A percentile compares a stretch with the other conserved stretches of the same genome.
Conservation (phyloP, 2,797 vertebrate species). For the Hydrophis major region DNA sequence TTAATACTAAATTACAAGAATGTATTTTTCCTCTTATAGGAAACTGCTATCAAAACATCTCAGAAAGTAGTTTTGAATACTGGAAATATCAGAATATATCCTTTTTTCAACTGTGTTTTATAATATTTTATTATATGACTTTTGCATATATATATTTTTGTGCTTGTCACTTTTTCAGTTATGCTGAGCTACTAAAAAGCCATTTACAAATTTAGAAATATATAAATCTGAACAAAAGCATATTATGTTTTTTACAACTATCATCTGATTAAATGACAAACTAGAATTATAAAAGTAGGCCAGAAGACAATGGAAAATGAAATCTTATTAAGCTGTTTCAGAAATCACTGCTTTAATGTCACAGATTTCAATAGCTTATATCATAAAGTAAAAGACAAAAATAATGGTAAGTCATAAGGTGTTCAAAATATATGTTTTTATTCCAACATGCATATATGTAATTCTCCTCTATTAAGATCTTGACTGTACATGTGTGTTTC, state of each 20-base stretch:
- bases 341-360: neutral
- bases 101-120: neutral
- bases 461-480: constrained; percentile 28
- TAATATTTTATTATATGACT: neutral
- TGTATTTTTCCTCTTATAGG: neutral
- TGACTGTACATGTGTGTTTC: neutral
- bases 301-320: neutral
- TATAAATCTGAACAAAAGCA: neutral
- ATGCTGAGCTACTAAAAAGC: neutral
- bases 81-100: neutral
- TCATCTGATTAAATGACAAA: neutral
- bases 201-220: neutral
- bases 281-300: neutral
- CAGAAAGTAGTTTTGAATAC: neutral
- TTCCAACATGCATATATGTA: neutral
- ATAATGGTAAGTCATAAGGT: constrained; percentile 6
- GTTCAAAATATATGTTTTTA: neutral
- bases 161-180: neutral
- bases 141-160: neutral
- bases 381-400: neutral
- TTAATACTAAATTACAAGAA: neutral
- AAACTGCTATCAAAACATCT: neutral
- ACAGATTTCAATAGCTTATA: neutral
- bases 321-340: neutral
- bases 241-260: neutral